Evolutionary conservation across 2,113 vertebrate species (phyloP).

Genomic region (Tragelaphus buxtoni): DNA sequence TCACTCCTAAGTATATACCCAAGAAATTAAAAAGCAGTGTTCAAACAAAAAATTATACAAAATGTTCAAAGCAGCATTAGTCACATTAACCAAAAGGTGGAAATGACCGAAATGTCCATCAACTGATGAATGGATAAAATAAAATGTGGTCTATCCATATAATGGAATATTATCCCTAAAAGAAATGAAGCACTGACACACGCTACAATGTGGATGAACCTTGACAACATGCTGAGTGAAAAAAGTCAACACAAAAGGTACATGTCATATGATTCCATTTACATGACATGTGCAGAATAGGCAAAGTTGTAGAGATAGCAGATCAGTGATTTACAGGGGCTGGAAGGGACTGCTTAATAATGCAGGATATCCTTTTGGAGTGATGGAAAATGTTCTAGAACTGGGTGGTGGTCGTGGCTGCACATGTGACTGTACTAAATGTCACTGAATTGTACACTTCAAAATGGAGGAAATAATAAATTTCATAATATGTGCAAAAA

Average conservation of each 20-base stretch:
- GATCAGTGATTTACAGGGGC: neutral
- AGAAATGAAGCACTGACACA: neutral
- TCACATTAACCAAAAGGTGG: neutral
- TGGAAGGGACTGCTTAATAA: neutral
- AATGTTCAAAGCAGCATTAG: neutral
- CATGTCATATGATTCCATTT: rapidly evolving
- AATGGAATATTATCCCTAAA: neutral
- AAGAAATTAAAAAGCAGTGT: neutral
- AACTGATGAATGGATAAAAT: neutral
- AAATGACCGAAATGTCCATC: neutral
- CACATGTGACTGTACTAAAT: neutral
- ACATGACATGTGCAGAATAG: neutral
- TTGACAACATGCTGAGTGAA: neutral
- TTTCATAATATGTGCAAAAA: neutral
- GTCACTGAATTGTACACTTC: neutral
- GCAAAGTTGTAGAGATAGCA: neutral
- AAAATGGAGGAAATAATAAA: neutral
- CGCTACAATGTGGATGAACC: neutral
- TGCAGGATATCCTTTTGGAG: neutral
- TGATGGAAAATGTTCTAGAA: neutral
- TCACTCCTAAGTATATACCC: neutral
- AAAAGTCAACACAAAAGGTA: neutral
- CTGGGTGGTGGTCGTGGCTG: neutral
- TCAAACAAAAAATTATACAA: neutral
- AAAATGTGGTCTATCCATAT: neutral